phyloP scores from a whole-genome alignment of 2,797 vertebrate species.

The Dermochelys coriacea region DNA sequence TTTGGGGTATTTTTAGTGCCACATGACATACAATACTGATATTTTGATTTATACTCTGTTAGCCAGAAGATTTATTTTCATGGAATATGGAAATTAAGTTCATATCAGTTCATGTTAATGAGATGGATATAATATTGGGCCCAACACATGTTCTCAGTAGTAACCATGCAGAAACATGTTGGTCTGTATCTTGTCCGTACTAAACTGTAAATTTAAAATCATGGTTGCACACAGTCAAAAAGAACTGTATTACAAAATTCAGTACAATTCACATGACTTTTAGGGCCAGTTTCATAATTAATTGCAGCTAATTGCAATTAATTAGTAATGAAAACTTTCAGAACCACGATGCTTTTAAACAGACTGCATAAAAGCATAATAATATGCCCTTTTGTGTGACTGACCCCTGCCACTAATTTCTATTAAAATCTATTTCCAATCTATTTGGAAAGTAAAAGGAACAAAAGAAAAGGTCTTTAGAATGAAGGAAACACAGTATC shows the following conservation, averaged over 20 bases:
- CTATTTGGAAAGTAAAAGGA: background rate
- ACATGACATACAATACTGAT: background rate
- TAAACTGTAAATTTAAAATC: background rate
- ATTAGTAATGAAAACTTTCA: background rate
- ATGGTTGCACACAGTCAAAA: background rate
- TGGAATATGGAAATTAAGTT: background rate
- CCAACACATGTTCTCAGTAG: fast-evolving
- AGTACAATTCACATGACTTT: background rate
- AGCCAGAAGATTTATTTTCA: background rate
- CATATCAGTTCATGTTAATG: background rate
- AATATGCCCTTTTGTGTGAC: background rate
- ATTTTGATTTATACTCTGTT: background rate
- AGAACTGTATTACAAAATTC: background rate
- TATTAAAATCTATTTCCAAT: background rate
- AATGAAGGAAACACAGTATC: background rate
- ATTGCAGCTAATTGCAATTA: background rate
- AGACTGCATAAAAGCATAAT: background rate
- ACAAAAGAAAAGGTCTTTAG: background rate
- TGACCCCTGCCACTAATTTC: background rate
- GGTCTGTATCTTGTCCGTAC: background rate
- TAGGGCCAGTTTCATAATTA: background rate
- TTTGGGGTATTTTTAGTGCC: background rate
- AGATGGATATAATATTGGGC: background rate
- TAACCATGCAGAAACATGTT: background rate
- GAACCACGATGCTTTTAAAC: background rate